Conservation (phyloP, 2,113 vertebrate genomes). For the Podarcis cretensis region DNA sequence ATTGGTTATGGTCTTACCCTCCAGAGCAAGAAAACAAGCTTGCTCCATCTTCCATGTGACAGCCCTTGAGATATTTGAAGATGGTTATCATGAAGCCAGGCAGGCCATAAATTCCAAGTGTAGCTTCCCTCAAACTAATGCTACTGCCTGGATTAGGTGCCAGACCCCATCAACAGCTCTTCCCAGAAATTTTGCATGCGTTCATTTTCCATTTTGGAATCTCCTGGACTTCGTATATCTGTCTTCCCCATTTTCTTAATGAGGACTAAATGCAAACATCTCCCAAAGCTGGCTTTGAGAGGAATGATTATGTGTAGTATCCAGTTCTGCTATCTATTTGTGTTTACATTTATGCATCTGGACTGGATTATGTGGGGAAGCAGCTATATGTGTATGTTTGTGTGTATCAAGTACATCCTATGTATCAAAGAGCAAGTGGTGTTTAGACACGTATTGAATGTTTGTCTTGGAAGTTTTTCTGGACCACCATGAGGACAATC, state of each 20-base stretch:
- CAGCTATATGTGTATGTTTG: slow-evolving; percentile 18
- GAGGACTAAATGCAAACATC: not conserved
- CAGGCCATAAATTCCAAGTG: not conserved
- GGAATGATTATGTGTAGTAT: not conserved
- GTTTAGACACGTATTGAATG: not conserved
- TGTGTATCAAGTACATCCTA: not conserved
- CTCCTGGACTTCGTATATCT: not conserved
- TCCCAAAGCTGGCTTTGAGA: not conserved
- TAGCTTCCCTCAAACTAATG: not conserved
- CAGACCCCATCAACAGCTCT: not conserved
- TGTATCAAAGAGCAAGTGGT: not conserved
- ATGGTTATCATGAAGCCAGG: not conserved
- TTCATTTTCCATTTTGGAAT: not conserved
- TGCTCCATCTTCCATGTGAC: too few species aligned
- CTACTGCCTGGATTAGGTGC: not conserved
- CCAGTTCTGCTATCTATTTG: not conserved
- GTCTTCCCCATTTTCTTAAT: not conserved
- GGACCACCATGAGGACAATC: not conserved
- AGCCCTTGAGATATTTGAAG: too few species aligned
- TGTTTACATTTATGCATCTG: not conserved
- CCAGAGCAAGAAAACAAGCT: too few species aligned
- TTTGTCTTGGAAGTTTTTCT: slow-evolving; percentile 2
- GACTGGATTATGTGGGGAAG: slow-evolving; percentile 17
- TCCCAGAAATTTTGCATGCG: rapidly evolving
- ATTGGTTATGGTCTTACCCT: too few species aligned